Conservation (phyloP, 2,888 invertebrate species). For the Eristalis intricaria region DNA sequence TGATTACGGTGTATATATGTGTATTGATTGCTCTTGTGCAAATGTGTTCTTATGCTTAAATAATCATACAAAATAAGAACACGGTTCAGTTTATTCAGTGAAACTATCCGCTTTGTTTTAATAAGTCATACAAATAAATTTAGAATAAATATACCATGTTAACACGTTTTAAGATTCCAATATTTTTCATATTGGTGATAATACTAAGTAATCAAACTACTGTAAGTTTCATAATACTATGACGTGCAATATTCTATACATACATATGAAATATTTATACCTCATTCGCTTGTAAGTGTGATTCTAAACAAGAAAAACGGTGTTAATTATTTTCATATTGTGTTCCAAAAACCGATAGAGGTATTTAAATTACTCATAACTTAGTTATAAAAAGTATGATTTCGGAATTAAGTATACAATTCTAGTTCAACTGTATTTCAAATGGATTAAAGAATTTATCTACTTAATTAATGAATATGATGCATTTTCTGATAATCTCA, state of each 20-base stretch:
- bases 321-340: no score
- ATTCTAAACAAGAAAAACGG: no score
- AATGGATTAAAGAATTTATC: no score
- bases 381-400: no score
- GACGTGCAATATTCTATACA: background rate
- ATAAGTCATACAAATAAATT: background rate
- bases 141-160: background rate
- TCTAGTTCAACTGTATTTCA: no score
- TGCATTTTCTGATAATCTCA: no score
- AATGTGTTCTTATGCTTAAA: background rate
- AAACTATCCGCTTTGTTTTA: background rate
- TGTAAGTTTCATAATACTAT: background rate
- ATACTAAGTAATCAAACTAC: background rate
- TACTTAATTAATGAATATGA: no score
- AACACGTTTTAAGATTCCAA: background rate
- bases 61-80: background rate
- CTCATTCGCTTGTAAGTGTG: no score
- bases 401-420: no score
- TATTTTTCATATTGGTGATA: background rate
- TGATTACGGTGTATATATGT: background rate
- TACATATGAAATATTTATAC: no score
- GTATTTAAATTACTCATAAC: no score
- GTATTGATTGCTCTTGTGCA: background rate
- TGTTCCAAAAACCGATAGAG: no score
- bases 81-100: background rate